Evolutionary conservation across 1,140 invertebrate genomes (phyloP).

Genomic region (Papilio aristodemus): DNA sequence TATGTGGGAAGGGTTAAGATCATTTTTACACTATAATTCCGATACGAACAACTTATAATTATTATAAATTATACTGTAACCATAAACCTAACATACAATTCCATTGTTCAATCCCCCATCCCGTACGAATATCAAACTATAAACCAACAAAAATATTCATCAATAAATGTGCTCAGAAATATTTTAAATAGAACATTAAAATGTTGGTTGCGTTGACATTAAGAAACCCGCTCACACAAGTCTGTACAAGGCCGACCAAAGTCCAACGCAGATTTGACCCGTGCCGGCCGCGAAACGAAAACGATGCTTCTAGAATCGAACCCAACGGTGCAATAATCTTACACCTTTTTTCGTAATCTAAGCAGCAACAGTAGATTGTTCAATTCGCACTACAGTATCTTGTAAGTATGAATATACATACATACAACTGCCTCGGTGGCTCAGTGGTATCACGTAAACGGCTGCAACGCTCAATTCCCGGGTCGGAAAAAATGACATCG

Average conservation of each 20-base stretch:
- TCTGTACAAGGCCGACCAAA: conserved; percentile 59
- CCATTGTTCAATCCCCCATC: neutral
- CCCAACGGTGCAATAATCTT: neutral
- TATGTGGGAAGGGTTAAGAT: too few species aligned
- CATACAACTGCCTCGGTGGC: too few species aligned
- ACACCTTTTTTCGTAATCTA: neutral
- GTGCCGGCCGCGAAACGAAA: neutral
- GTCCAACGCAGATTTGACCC: conserved; percentile 49
- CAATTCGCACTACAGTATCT: too few species aligned
- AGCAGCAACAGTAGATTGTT: neutral
- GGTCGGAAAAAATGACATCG: too few species aligned
- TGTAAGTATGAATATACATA: too few species aligned
- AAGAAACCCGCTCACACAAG: conserved; percentile 47
- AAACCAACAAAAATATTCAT: conserved; percentile 7
- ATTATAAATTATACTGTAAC: neutral
- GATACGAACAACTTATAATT: neutral
- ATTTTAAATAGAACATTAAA: conserved; percentile 15
- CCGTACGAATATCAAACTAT: neutral
- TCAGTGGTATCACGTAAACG: too few species aligned
- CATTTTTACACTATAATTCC: too few species aligned
- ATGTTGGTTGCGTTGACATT: conserved; percentile 39
- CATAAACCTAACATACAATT: neutral
- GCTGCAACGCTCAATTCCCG: too few species aligned
- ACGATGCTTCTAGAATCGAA: neutral
- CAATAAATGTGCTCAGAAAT: neutral